Percentiles rank a stretch among this genome's conserved stretches.
Evolutionary conservation across 2,888 invertebrate genomes (phyloP).

Genomic region (Synanthedon myopaeformis): DNA sequence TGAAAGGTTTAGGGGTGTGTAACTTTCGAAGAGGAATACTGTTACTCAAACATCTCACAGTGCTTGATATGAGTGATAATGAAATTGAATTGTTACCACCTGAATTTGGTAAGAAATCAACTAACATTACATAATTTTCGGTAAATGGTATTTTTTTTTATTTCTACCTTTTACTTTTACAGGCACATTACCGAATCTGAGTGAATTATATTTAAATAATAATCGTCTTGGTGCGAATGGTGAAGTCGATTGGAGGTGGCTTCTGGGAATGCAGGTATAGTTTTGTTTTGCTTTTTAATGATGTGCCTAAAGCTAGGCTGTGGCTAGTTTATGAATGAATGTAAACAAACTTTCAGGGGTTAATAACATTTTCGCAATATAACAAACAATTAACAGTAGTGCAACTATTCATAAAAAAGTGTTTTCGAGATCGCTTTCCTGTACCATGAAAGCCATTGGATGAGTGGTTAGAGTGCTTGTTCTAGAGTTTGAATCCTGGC

Average conservation of each 20-base stretch:
- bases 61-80: conserved; percentile 79
- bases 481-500: too few species aligned
- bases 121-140: background rate
- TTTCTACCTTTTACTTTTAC: conserved; percentile 13
- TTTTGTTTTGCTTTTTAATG: too few species aligned
- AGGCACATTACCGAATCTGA: conserved; percentile 68
- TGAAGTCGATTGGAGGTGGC: conserved; percentile 75
- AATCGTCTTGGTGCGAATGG: conserved; percentile 72
- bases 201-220: conserved; percentile 72
- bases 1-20: conserved; percentile 72
- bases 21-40: conserved; percentile 79
- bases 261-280: conserved; percentile 58
- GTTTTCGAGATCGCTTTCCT: too few species aligned
- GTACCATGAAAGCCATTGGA: too few species aligned
- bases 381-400: too few species aligned
- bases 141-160: background rate
- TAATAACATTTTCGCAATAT: too few species aligned
- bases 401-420: too few species aligned
- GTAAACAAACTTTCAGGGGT: too few species aligned
- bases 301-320: background rate
- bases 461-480: too few species aligned
- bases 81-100: conserved; percentile 76
- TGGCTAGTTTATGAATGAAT: too few species aligned
- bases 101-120: conserved; percentile 68
- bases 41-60: conserved; percentile 72